Percentiles rank a stretch among this genome's conserved stretches.
These are phyloP conservation scores for Catocala nupta DNA, from an alignment of 2,888 invertebrate species.

Conservation along the genomic window DNA sequence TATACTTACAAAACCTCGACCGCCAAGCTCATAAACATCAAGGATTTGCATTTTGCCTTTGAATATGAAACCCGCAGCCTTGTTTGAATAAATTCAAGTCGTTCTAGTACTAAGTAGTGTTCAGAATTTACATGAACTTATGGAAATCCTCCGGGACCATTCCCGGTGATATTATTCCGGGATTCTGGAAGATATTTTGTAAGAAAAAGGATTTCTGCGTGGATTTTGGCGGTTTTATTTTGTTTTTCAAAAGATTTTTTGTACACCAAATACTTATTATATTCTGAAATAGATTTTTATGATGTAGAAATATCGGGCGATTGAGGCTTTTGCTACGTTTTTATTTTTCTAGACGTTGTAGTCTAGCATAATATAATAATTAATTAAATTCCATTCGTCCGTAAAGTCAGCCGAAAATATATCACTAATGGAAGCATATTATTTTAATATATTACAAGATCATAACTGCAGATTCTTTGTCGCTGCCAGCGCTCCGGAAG, in stretches of 20 bases:
- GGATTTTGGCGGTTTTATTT: neutral
- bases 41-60: constrained; percentile 45
- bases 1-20: constrained; percentile 17
- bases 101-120: constrained; percentile 13
- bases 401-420: no score
- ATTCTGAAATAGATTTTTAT: neutral
- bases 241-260: neutral
- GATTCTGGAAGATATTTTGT: neutral
- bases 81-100: constrained; percentile 34
- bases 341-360: no score
- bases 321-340: no score
- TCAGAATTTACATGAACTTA: constrained; percentile 18
- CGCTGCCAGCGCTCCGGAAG: no score
- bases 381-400: no score
- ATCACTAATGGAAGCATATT: no score
- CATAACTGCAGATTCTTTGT: no score
- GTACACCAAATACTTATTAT: neutral
- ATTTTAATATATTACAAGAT: no score
- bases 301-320: no score
- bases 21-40: constrained; percentile 35
- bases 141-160: constrained; percentile 8
- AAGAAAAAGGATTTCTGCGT: neutral
- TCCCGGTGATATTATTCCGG: neutral
- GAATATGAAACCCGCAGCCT: constrained; percentile 33
- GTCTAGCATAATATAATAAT: no score